Evolutionary conservation across 92 coral and sea anemone species (phyloP), one percentile per base, ranked within the genome.

Genomic region (Umimayanthus kanabou): DNA sequence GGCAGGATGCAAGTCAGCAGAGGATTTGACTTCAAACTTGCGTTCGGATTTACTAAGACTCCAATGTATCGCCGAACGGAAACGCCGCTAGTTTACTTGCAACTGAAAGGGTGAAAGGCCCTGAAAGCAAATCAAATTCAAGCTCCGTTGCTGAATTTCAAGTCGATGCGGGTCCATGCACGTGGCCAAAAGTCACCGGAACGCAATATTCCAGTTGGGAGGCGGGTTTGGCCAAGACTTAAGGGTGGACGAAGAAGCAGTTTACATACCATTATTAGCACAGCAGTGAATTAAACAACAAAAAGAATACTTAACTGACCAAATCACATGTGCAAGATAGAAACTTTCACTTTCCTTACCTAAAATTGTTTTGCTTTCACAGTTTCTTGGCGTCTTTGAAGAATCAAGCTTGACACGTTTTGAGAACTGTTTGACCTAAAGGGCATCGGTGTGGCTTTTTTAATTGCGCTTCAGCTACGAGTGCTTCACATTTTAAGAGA

Each of bases 401-500:
- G 26, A 61, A 61, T 61, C 69, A 61, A 61, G 7, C n/a, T 73
- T 73, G 77, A 18, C 77, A 30, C 79, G 28, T 40, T 37, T 75
- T 33, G 10, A 39, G 45, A 33, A 11, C 50, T 15, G 47, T 75
- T 75, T 75, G 4, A 39, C 79, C 25, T 37, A 39, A 75, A 75
- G 6, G 25, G n/a, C n/a, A 20, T 75, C 13, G 45, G 40, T 5
- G 69, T 61, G 7, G 26, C 26, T 61, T 25, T 20, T 61, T 23
- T 14, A 57, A 57, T 9, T 57, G 23, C 65, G 65, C 65, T 57
- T 57, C 65, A 61, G 26, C 53, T 75, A 42, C 50, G 30, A 39
- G 69, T 61, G 69, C 69, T 23, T 75, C 29, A 50, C 79, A 73
- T 37, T 75, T 75, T 16, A 74, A 16, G 50, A 43, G 79, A 74